phyloP scores from a whole-genome alignment of 2,797 vertebrate species.

The Melanotaenia boesemani region DNA sequence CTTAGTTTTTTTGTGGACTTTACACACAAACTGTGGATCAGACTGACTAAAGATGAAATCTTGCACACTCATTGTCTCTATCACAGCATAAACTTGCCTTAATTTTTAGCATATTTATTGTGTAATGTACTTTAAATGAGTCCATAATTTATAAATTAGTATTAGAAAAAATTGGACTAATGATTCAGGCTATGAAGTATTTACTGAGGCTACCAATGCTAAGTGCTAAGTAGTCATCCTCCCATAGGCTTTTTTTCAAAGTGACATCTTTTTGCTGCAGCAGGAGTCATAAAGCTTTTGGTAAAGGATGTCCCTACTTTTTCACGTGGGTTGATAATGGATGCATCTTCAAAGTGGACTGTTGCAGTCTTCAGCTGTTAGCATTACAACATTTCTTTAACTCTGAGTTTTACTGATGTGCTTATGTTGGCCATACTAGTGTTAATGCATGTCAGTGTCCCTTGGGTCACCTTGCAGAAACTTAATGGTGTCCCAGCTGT shows the following conservation, averaged over 20 bases:
- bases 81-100: neutral
- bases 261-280: too few species aligned
- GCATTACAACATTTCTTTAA: neutral
- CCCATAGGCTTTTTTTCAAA: too few species aligned
- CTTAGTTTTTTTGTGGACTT: neutral
- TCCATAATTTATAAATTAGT: too few species aligned
- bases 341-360: too few species aligned
- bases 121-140: neutral
- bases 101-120: neutral
- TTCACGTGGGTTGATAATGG: too few species aligned
- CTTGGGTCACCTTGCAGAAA: constrained; percentile 57
- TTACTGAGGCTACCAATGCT: too few species aligned
- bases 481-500: constrained; percentile 75
- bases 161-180: too few species aligned
- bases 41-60: neutral
- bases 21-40: neutral
- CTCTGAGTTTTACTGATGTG: neutral
- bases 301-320: too few species aligned
- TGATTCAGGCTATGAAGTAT: too few species aligned
- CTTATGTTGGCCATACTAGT: neutral
- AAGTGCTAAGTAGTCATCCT: too few species aligned
- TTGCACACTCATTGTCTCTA: neutral
- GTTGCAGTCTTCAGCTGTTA: neutral
- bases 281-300: too few species aligned
- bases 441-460: constrained; percentile 15